Conservation (phyloP, 2,888 invertebrate species). For the Dimorphilus gyrociliatus region DNA sequence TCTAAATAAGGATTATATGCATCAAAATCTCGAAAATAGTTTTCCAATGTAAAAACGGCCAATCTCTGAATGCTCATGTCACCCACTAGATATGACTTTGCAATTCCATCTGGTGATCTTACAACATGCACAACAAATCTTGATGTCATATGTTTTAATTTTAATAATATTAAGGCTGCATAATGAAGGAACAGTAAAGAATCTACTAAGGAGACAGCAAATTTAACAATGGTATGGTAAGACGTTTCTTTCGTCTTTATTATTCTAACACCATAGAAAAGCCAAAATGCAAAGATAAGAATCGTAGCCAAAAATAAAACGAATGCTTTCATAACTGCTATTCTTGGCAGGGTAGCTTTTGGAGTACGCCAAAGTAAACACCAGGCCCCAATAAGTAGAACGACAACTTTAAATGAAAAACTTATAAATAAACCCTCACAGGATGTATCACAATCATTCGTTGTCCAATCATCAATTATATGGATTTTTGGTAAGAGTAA, state of each 20-base stretch:
- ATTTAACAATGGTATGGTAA: constrained; percentile 76
- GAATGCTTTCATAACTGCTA: constrained; percentile 73
- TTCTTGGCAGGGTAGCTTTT: constrained; percentile 70
- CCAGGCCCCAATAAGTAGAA: constrained; percentile 77
- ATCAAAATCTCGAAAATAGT: constrained; percentile 83
- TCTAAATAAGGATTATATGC: constrained; percentile 75
- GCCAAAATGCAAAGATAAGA: constrained; percentile 89
- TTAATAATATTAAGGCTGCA: constrained; percentile 75
- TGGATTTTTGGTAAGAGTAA: constrained; percentile 70
- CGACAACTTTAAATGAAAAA: constrained; percentile 71
- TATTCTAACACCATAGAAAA: constrained; percentile 82
- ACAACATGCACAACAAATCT: constrained; percentile 56
- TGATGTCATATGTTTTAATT: constrained; percentile 77
- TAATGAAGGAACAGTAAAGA: constrained; percentile 86
- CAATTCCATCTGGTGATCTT: constrained; percentile 85
- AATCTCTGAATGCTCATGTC: constrained; percentile 76
- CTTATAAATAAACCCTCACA: constrained; percentile 73
- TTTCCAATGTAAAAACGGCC: constrained; percentile 80
- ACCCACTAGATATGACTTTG: constrained; percentile 56
- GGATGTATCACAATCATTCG: constrained; percentile 14
- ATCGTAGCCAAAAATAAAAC: constrained; percentile 73
- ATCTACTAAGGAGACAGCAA: constrained; percentile 79
- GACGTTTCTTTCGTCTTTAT: constrained; percentile 35
- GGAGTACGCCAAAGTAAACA: constrained; percentile 71
- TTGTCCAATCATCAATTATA: constrained; percentile 43